Evolutionary conservation across 2,888 invertebrate species (phyloP).

Genomic region (Drosophila diplacantha): DNA sequence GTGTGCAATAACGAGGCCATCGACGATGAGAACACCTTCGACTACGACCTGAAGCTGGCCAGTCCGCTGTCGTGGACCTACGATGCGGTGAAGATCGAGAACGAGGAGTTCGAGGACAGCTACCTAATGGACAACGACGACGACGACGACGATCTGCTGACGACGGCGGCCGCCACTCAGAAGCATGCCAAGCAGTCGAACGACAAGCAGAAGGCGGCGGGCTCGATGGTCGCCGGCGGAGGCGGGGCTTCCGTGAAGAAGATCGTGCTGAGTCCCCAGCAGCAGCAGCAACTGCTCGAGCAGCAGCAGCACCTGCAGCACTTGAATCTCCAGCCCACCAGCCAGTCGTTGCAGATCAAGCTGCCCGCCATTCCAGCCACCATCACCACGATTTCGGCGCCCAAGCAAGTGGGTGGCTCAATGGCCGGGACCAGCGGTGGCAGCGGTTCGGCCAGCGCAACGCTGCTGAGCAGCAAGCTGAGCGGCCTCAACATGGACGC

Average conservation of each 20-base stretch:
- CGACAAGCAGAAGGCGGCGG: slow-evolving; percentile 46
- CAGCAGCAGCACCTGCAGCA: slow-evolving; percentile 74
- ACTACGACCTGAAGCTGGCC: slow-evolving; percentile 77
- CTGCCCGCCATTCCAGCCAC: slow-evolving; percentile 73
- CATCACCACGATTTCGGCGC: slow-evolving; percentile 67
- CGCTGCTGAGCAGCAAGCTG: slow-evolving; percentile 55
- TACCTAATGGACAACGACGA: slow-evolving; percentile 73
- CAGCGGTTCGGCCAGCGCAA: slow-evolving; percentile 48
- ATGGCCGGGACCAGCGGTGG: slow-evolving; percentile 59
- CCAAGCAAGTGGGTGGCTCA: slow-evolving; percentile 53
- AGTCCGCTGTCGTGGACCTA: slow-evolving; percentile 78
- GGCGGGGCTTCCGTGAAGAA: slow-evolving; percentile 32
- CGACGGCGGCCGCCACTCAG: slow-evolving; percentile 68
- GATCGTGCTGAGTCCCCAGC: slow-evolving; percentile 44
- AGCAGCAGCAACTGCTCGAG: slow-evolving; percentile 70
- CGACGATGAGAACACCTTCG: slow-evolving; percentile 69
- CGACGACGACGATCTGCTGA: slow-evolving; percentile 73
- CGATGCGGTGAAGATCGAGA: slow-evolving; percentile 76
- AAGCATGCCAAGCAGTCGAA: slow-evolving; percentile 69
- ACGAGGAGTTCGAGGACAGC: slow-evolving; percentile 76
- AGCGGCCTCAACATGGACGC: slow-evolving; percentile 46
- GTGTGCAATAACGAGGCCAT: slow-evolving; percentile 68
- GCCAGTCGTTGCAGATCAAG: slow-evolving; percentile 71
- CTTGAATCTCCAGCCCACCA: slow-evolving; percentile 70
- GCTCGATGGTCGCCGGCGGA: neutral